A percentile compares a stretch with the other conserved stretches of the same genome.
phyloP scores from a whole-genome alignment of 1,140 invertebrate species.

The Stegodyphus mimosarum region DNA sequence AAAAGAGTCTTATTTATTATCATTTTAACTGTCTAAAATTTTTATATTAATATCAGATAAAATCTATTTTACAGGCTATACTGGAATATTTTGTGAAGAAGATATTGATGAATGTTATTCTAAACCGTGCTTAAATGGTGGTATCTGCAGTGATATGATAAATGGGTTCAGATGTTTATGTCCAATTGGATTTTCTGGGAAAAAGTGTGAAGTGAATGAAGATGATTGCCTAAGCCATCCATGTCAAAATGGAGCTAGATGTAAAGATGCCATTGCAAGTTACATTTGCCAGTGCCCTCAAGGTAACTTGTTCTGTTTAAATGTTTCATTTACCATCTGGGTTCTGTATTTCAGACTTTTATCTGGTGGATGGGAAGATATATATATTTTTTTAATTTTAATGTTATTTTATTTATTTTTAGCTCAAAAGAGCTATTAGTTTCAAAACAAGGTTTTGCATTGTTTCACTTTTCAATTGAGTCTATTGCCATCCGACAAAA shows the following conservation, averaged over 20 bases:
- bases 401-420: no score
- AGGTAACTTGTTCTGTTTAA: constrained; percentile 63
- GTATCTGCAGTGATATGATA: constrained; percentile 64
- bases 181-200: constrained; percentile 77
- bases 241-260: constrained; percentile 84
- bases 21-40: neutral
- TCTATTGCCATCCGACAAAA: no score
- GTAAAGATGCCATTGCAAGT: constrained; percentile 84
- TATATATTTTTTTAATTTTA: no score
- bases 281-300: constrained; percentile 85
- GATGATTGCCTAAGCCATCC: constrained; percentile 85
- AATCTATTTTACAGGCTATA: constrained; percentile 77
- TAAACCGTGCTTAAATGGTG: constrained; percentile 84
- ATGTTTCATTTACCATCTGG: no score
- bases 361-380: no score
- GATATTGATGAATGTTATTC: constrained; percentile 88
- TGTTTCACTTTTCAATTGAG: no score
- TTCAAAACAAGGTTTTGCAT: no score
- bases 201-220: constrained; percentile 91
- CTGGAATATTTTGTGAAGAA: constrained; percentile 89
- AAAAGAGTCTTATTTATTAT: no score
- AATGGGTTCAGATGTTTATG: constrained; percentile 64
- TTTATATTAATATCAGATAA: neutral
- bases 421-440: no score
- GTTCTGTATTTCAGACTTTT: no score